Conservation (phyloP, 2,888 invertebrate species). For the Cephus pygmeus region DNA sequence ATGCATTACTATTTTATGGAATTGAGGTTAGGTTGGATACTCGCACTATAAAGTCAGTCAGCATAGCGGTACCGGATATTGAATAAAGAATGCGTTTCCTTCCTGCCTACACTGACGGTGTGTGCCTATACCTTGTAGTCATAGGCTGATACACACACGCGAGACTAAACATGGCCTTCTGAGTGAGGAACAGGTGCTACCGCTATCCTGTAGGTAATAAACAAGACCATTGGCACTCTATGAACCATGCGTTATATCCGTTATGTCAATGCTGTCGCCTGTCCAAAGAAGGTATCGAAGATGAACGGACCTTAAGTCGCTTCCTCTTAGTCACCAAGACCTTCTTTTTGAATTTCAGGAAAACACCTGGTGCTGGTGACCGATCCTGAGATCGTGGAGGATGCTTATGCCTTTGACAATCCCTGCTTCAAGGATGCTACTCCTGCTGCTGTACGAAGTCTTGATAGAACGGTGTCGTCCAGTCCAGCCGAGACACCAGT, state of each 20-base stretch:
- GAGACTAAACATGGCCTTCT: slow-evolving; percentile 49
- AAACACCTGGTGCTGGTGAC: slow-evolving; percentile 79
- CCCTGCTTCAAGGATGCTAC: slow-evolving; percentile 75
- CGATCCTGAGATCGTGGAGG: slow-evolving; percentile 81
- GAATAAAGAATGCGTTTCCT: slow-evolving; percentile 53
- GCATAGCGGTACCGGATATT: neutral
- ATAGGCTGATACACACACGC: neutral
- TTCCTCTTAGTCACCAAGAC: slow-evolving; percentile 20
- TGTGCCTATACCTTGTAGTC: neutral
- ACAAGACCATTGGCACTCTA: neutral
- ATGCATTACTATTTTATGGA: neutral
- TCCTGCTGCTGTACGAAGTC: slow-evolving; percentile 60
- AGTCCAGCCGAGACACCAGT: slow-evolving; percentile 35
- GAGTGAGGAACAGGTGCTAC: neutral
- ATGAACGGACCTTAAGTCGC: slow-evolving; percentile 2
- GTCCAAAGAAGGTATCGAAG: neutral
- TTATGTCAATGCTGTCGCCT: neutral
- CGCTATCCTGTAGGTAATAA: neutral
- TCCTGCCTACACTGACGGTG: slow-evolving; percentile 36
- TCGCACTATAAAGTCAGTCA: neutral
- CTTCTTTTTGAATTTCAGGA: slow-evolving; percentile 67
- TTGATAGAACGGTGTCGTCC: slow-evolving; percentile 49
- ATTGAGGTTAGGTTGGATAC: neutral
- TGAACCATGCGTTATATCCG: neutral
- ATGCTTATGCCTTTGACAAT: slow-evolving; percentile 84